A percentile compares a stretch with the other conserved stretches of the same genome.
These are phyloP conservation scores for Peromyscus nudipes DNA, from an alignment of 2,797 vertebrate species.

Conservation along the genomic window DNA sequence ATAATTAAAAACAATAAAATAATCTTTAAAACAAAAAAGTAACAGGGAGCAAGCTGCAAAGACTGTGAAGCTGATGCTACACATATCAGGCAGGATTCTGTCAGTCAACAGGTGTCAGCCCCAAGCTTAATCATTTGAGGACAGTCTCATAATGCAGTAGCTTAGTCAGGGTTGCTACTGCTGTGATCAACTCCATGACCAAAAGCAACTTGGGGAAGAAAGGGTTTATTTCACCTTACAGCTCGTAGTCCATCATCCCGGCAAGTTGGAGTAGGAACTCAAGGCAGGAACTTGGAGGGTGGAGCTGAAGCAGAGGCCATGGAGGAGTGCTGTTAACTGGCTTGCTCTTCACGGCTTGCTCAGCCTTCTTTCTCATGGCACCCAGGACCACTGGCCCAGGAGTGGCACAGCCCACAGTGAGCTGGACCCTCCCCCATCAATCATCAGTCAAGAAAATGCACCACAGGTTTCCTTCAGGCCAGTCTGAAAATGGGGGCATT, in stretches of 20 bases:
- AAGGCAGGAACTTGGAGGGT: not conserved
- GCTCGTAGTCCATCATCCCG: too few relatives aligned
- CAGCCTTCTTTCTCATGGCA: not conserved
- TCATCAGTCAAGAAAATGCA: not conserved
- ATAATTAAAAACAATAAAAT: not conserved
- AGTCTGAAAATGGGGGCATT: not conserved
- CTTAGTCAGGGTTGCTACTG: not conserved
- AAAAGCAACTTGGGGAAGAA: too few relatives aligned
- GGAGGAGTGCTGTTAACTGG: not conserved
- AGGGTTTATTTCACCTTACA: too few relatives aligned
- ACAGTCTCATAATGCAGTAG: not conserved
- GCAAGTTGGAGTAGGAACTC: not conserved
- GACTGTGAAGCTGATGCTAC: not conserved
- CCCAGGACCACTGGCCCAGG: not conserved
- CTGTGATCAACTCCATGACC: not conserved
- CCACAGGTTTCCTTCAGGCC: not conserved
- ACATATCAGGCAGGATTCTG: not conserved
- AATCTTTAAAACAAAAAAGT: not conserved
- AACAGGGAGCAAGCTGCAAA: not conserved
- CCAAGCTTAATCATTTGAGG: not conserved
- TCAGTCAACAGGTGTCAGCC: not conserved
- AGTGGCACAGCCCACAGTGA: not conserved
- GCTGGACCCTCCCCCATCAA: not conserved
- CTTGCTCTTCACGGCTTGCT: not conserved
- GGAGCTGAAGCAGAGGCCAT: not conserved